Base-by-base conservation (phyloP, 2,113 vertebrate species). In the Scomber colias region DNA sequence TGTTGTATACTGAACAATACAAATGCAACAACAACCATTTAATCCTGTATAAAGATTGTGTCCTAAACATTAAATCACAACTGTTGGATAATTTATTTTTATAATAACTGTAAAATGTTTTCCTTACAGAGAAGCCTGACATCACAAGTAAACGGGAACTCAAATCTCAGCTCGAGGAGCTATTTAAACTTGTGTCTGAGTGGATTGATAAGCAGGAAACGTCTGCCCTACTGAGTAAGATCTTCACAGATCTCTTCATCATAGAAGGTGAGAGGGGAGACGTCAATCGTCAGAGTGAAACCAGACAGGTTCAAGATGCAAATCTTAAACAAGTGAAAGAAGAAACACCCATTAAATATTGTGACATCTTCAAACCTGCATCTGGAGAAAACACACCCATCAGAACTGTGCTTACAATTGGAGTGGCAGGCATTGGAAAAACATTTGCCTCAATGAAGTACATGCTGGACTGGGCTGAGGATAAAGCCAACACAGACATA, bases 381-480 rank as follows among this genome's bases (percentile, higher is more conserved):
- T 1, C 0, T 0, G 67, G 10, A 51, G 63, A 0, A 30, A 0
- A 67, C 48, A 48, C 15, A 49, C 7, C 9, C 9, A 75, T 87
- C 0, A 66, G 48, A 54, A 85, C 68, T 7, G 87, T 89, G 50
- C 50, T 90, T 11, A 90, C 87, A 1, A 65, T 27, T 7, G 89
- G 89, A 75, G 7, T 84, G n/a, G 89, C 89, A 53, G 89, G 87
- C 27, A 75, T 87, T 30, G 89, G 89, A 69, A 90, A 87, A 53
- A 62, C 65, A 0, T 75, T 90, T 48, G 69, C 87, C 9, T 85
- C 77, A 11, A 87, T 77, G 75, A 90, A 88, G 51, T 86, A 75
- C 83, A 86, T 88, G 62, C 72, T 90, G 68, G 87, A 90, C 75
- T 90, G 89, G 89, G 82, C 89, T 57, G 82, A 90, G 2, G 72